Conservation (phyloP, 2,113 vertebrate genomes). For the Emydura subglobosa region DNA sequence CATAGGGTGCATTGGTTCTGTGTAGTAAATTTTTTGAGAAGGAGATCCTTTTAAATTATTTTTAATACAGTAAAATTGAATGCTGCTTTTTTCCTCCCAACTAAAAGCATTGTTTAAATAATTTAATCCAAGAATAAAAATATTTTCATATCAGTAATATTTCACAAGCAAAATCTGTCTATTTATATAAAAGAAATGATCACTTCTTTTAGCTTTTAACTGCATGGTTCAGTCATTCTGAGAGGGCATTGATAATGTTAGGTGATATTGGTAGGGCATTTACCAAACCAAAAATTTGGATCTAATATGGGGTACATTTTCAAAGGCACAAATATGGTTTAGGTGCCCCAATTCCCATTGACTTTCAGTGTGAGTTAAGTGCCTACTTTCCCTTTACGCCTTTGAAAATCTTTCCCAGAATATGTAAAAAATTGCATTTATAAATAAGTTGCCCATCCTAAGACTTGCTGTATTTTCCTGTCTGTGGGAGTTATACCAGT, state of each 20-base stretch:
- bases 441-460: background rate
- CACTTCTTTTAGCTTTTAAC: background rate
- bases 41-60: background rate
- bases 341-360: background rate
- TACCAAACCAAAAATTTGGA: background rate
- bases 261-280: background rate
- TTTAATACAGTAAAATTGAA: background rate
- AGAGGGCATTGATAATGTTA: background rate
- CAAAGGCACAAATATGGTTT: background rate
- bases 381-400: background rate
- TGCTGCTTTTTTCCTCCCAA: background rate
- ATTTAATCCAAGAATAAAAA: background rate
- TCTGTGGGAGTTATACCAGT: background rate
- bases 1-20: background rate
- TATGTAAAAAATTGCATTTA: background rate
- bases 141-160: background rate
- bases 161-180: background rate
- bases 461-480: fast-evolving
- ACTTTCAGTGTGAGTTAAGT: background rate
- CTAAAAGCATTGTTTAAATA: background rate
- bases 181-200: background rate
- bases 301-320: background rate
- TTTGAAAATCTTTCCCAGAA: fast-evolving
- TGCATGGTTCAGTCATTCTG: background rate
- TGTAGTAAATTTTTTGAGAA: background rate